A percentile compares a stretch with the other conserved stretches of the same genome.
Evolutionary conservation across 2,888 invertebrate species (phyloP).

Genomic region (Drosophila rellima): DNA sequence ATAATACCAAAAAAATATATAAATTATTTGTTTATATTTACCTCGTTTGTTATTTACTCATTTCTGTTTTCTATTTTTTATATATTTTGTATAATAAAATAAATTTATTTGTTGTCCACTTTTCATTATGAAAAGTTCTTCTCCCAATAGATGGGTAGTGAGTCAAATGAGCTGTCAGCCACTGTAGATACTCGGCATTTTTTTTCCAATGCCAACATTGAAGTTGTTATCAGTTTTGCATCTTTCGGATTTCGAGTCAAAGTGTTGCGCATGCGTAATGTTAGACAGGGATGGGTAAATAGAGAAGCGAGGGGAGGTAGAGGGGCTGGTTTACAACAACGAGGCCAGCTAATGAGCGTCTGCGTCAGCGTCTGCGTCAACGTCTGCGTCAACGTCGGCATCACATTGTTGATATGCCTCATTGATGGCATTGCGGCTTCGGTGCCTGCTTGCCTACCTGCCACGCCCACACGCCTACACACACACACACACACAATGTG

Average conservation of each 20-base stretch:
- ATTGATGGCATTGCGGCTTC: conserved; percentile 59
- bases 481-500: conserved; percentile 29
- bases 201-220: conserved; percentile 45
- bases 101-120: no score
- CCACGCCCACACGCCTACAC: conserved; percentile 33
- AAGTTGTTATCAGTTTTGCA: conserved; percentile 46
- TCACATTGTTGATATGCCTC: conserved; percentile 64
- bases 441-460: conserved; percentile 19
- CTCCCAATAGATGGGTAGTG: neutral
- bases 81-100: no score
- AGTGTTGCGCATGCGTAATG: conserved; percentile 55
- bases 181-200: conserved; percentile 31
- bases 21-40: no score
- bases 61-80: no score
- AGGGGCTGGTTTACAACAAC: neutral
- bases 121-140: neutral
- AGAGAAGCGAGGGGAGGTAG: neutral
- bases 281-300: no score
- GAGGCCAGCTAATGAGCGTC: conserved; percentile 41
- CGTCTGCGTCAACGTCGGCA: conserved; percentile 27
- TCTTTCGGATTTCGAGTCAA: conserved; percentile 32
- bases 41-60: no score
- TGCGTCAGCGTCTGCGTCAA: neutral
- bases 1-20: no score
- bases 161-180: neutral